Base-by-base conservation (phyloP, 2,888 invertebrate species). In the Opisthograptis luteolata region DNA sequence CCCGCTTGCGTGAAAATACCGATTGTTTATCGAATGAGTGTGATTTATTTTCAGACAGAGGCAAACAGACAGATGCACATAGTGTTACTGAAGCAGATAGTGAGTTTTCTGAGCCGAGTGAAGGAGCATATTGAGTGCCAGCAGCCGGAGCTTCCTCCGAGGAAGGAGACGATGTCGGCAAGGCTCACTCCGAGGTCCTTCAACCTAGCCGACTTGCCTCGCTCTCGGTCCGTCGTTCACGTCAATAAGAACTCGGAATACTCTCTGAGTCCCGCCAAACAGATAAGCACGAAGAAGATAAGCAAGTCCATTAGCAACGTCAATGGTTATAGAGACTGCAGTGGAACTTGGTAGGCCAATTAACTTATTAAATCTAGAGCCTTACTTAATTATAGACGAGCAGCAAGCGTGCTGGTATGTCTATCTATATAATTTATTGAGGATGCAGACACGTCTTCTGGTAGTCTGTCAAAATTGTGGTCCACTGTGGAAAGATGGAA, bases 41-140 rank as follows among this genome's bases (percentile, higher is more conserved):
- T 73, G 43, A 57, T 63, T 77, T 74, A 58, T 69, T 87, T 92
- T 66, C 89, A 94, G 94, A 93, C 93, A 55, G 94, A 94, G 76
- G 91, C 93, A 41, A 94, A 93, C 76, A 91, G 94, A 57, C 93
- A 94, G 76, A 95, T 95, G 94, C 94, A 94, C 78, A 92, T 93
- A 75, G 94, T 94, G 19, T 90, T 95, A 68, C 92, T 95, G 86
- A 93, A 93, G 72, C 94, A 95, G 81, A 93, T 95, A 59, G 92
- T 94, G 30, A 92, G 92, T 52, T 95, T 94, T 76, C 79, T 95
- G 66, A 94, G 93, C 70, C 92, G 93, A 77, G 92, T 94, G 2
- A 94, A 94, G 67, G 93, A 93, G 59, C 94, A 94, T 63, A 90
- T 95, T 60, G 92, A 92, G 55, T 72, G 67, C 46, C 83, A 84